Conservation (phyloP, 2,888 invertebrate species). For the Euphydryas editha region DNA sequence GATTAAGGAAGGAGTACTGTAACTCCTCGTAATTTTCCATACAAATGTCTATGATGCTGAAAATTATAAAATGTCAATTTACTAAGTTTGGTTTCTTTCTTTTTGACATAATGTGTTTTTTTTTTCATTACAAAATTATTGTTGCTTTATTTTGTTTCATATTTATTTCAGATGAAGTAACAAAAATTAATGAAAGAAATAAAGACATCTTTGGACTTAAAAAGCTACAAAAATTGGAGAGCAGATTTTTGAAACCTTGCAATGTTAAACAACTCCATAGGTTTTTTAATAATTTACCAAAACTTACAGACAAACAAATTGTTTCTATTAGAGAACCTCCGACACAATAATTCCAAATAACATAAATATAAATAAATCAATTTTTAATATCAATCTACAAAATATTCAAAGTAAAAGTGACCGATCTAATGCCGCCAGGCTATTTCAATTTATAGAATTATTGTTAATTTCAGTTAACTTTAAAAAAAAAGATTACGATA, state of each 20-base stretch:
- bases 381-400: constrained; percentile 62
- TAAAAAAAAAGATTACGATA: too few relatives aligned
- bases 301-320: constrained; percentile 54
- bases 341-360: constrained; percentile 60
- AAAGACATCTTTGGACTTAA: constrained; percentile 34
- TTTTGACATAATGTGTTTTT: too few relatives aligned
- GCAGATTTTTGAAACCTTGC: constrained; percentile 49
- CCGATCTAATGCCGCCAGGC: constrained; percentile 34
- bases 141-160: neutral
- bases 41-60: too few relatives aligned
- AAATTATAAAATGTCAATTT: too few relatives aligned
- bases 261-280: constrained; percentile 47
- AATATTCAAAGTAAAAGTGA: constrained; percentile 50
- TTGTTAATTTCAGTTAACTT: too few relatives aligned
- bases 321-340: constrained; percentile 60
- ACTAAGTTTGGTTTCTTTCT: too few relatives aligned
- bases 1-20: too few relatives aligned
- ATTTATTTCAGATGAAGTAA: neutral
- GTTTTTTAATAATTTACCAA: constrained; percentile 59
- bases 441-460: too few relatives aligned
- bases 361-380: constrained; percentile 57
- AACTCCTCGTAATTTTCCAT: too few relatives aligned
- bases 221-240: constrained; percentile 54
- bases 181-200: constrained; percentile 1
- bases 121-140: neutral